Conservation (phyloP, 1,140 invertebrate genomes). For the Tetramorium parvispinum region DNA sequence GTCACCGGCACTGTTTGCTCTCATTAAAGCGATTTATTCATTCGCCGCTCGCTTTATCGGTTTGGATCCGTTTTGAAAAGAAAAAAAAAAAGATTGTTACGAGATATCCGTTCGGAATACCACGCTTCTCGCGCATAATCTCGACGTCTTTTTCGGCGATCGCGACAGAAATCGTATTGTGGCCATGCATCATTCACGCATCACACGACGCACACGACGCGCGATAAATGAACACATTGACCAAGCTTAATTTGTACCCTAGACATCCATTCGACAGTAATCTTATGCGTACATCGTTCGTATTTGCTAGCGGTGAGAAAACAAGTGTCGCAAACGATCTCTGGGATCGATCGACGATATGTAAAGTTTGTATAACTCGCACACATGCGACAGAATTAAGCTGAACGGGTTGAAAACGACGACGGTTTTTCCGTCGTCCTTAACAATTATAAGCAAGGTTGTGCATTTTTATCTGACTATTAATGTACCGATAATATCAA, state of each 20-base stretch:
- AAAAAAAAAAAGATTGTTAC: background rate
- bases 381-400: background rate
- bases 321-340: background rate
- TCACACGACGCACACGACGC: background rate
- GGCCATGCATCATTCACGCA: background rate
- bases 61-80: background rate
- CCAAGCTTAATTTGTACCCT: slow-evolving; percentile 25
- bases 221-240: slow-evolving; percentile 46
- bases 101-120: background rate
- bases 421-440: background rate
- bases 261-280: slow-evolving; percentile 12
- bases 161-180: background rate
- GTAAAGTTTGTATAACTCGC: background rate
- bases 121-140: background rate
- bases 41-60: background rate
- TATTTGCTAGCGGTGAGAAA: background rate
- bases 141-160: background rate
- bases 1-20: background rate
- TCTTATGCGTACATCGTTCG: background rate
- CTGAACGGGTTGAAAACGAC: background rate
- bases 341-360: background rate
- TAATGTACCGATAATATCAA: background rate
- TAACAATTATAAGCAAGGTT: background rate
- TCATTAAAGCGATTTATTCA: background rate
- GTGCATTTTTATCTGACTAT: background rate